phyloP scores from a whole-genome alignment of 2,797 vertebrate species.

The Tympanoctomys barrerae region DNA sequence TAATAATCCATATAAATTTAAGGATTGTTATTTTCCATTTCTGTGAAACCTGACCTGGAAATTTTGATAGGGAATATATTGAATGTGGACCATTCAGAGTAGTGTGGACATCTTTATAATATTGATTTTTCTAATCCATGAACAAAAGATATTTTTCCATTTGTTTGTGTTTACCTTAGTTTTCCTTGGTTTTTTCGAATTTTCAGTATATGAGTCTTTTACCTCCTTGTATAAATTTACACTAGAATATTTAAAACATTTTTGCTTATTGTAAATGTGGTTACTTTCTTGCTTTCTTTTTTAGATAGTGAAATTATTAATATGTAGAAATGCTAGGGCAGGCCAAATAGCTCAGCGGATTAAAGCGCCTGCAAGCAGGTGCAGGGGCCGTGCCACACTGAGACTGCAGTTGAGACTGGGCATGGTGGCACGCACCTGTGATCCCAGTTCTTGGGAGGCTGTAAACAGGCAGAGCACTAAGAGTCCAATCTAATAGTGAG shows the following conservation, averaged over 20 bases:
- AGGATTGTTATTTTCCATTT: neutral
- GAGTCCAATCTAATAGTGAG: too few species aligned
- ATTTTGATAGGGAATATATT: neutral
- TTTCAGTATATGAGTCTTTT: neutral
- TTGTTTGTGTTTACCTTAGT: neutral
- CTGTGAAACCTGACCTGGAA: neutral
- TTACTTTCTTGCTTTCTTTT: neutral
- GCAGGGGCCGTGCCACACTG: too few species aligned
- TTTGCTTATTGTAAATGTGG: neutral
- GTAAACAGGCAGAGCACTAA: too few species aligned
- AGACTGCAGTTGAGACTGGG: too few species aligned
- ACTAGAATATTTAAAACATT: neutral
- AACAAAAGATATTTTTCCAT: neutral
- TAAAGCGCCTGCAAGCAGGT: too few species aligned
- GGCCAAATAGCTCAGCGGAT: too few species aligned
- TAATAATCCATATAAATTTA: neutral
- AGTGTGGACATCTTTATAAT: neutral
- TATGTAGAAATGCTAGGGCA: neutral
- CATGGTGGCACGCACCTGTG: too few species aligned
- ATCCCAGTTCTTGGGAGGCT: too few species aligned
- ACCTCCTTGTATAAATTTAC: neutral
- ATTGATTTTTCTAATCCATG: neutral
- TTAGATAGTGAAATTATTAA: neutral
- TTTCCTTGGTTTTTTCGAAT: neutral
- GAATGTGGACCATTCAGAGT: neutral